Conservation (phyloP, 2,888 invertebrate genomes). For the Copidosoma aretas region DNA sequence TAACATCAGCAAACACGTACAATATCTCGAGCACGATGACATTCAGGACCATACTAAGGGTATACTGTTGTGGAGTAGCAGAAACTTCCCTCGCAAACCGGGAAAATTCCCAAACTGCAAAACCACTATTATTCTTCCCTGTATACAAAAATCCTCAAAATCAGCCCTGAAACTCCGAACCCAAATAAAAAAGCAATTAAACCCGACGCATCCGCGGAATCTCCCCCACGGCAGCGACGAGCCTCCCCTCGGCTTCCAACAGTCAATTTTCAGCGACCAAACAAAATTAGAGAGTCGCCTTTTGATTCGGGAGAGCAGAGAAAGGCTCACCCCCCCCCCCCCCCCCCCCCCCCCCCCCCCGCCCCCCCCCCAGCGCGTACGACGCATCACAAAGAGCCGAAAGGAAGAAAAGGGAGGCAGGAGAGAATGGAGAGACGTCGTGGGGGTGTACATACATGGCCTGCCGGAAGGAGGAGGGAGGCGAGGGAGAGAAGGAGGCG, state of each 20-base stretch:
- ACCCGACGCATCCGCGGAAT: background rate
- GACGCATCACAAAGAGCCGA: conserved; percentile 25
- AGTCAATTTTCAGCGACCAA: conserved; percentile 24
- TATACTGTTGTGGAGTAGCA: too few species aligned
- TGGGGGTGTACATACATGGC: background rate
- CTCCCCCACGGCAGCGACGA: background rate
- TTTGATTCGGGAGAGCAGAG: conserved; percentile 4
- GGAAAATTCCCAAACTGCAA: too few species aligned
- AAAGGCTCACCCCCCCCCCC: too few species aligned
- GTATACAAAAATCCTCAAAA: too few species aligned
- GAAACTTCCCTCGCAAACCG: too few species aligned
- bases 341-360: too few species aligned
- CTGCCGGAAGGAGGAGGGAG: conserved; percentile 25
- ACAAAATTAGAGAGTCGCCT: conserved; percentile 32
- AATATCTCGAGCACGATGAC: too few species aligned
- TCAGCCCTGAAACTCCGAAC: too few species aligned
- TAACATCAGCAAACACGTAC: too few species aligned
- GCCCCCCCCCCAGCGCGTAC: background rate
- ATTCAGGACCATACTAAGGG: too few species aligned
- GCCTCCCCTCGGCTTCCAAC: background rate
- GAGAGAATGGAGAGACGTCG: conserved; percentile 20
- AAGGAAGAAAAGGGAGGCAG: conserved; percentile 2
- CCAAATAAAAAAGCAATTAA: conserved; percentile 18
- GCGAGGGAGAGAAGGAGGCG: conserved; percentile 30
- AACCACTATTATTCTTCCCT: too few species aligned